Conservation (phyloP, 2,888 invertebrate species). For the Corbicula japonica region DNA sequence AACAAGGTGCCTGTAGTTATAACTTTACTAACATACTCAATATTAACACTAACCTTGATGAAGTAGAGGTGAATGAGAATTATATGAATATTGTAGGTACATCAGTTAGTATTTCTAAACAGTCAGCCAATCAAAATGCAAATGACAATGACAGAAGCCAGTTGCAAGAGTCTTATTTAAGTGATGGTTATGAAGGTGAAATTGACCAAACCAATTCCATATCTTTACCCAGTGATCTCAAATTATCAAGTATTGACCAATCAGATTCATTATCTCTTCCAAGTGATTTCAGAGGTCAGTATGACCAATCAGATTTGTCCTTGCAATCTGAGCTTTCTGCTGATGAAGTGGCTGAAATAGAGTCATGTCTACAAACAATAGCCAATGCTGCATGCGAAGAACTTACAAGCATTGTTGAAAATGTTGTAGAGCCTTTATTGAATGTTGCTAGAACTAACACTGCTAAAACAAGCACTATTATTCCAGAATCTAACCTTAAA, state of each 20-base stretch:
- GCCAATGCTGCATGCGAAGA: conserved; percentile 59
- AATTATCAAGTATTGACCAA: conserved; percentile 58
- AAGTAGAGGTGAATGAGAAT: conserved; percentile 66
- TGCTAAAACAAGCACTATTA: conserved; percentile 31
- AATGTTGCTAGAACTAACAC: conserved; percentile 40
- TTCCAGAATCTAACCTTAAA: conserved; percentile 32
- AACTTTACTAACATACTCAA: conserved; percentile 72
- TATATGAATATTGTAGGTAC: conserved; percentile 70
- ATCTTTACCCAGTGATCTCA: conserved; percentile 66
- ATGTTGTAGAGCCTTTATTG: conserved; percentile 61
- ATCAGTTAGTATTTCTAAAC: conserved; percentile 72
- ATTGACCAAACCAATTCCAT: conserved; percentile 62
- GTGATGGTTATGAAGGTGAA: conserved; percentile 61
- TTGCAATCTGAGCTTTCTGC: conserved; percentile 62
- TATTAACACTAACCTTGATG: conserved; percentile 69
- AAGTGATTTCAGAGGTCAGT: conserved; percentile 57
- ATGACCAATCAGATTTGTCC: conserved; percentile 64
- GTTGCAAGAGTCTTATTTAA: conserved; percentile 59
- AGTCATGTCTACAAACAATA: conserved; percentile 60
- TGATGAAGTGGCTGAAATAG: conserved; percentile 62
- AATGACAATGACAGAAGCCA: conserved; percentile 83
- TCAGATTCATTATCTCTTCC: conserved; percentile 60
- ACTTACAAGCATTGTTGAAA: conserved; percentile 59
- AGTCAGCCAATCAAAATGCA: conserved; percentile 86
- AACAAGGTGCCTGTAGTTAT: conserved; percentile 75